Base-by-base conservation (phyloP, 1,140 invertebrate species). In the Drosophila ogumai region DNA sequence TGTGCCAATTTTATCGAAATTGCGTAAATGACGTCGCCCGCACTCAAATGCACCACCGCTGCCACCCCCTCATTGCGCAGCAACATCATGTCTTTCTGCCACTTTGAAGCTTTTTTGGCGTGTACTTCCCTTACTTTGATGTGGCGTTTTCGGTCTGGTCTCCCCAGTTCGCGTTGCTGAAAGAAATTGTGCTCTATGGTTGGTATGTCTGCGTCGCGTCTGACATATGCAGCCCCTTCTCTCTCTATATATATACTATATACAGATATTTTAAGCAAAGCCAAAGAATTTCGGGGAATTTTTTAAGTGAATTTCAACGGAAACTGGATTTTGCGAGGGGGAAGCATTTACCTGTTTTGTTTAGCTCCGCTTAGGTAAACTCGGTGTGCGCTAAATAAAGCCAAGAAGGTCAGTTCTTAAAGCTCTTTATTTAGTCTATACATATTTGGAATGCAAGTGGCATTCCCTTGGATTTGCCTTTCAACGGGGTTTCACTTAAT, bases 91-190 rank as follows among this genome's bases (percentile, higher is more conserved):
- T 54, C 72, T 66, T 25, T 25, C 13, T 67, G 58, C 28, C 59
- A 28, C 61, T 28, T 64, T 77, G 46, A 58, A 58, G 71, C 49
- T 61, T 69, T 72, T 76, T 54, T 61, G 72, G 36, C 67, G 28
- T 61, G 67, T 55, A 65, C 40, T 84, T 81, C 81, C 68, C 81
- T 73, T 64, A 67, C 77, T 84, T 84, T 84, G 73, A 84, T 84
- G 81, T 85, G 56, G 81, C 49, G 17, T 31, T 31, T 34, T 49
- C 36, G 46, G 12, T 72, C 47, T 50, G 47, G 28, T 50, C 38
- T 28, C 22, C 28, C 31, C 36, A 40, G 13, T 32, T 28, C 60
- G 22, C 59, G 25, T 38, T 31, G 32, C 36, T 57, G 43, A 31
- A 61, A 38, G 50, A 46, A 47, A 67, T 61, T 49, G 44, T 78